These are phyloP conservation scores for Lasioglossum vierecki DNA, from an alignment of 2,888 invertebrate genomes.

Conservation along the genomic window DNA sequence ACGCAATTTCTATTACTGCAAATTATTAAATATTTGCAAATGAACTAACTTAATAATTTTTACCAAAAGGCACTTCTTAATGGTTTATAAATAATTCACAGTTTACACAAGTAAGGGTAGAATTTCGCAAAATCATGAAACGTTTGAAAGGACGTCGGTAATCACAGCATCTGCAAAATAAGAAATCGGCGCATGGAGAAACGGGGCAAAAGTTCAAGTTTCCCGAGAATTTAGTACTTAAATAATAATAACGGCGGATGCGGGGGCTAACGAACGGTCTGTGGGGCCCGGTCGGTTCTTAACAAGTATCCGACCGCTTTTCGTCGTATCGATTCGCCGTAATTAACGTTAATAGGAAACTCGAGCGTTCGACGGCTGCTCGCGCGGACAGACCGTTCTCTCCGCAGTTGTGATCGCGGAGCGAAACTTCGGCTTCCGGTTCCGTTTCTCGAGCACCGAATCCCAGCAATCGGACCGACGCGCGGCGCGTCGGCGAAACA, in stretches of 20 bases:
- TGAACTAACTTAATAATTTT: no score
- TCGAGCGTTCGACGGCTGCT: constrained; percentile 31
- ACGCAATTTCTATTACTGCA: no score
- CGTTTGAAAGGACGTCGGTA: no score
- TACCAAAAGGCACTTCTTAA: no score
- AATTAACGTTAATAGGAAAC: constrained; percentile 58
- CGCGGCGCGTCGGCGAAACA: not conserved
- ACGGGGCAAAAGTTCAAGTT: not conserved
- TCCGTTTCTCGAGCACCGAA: constrained; percentile 18
- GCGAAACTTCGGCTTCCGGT: constrained; percentile 47
- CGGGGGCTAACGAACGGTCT: not conserved
- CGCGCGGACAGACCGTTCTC: constrained; percentile 23
- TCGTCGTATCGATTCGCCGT: constrained; percentile 32
- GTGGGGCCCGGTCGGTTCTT: not conserved
- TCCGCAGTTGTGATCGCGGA: constrained; percentile 30
- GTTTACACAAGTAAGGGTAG: no score
- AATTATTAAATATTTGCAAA: no score
- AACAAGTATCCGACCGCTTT: not conserved
- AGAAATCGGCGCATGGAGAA: not conserved
- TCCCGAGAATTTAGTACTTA: not conserved
- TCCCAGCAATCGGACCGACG: not conserved
- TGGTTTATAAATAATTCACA: no score
- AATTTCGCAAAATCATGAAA: no score
- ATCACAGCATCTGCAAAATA: no score
- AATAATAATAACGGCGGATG: not conserved